Evolutionary conservation across 2,888 invertebrate species (phyloP), one percentile per base, ranked within the genome.

Genomic region (Calephelis perditalis): DNA sequence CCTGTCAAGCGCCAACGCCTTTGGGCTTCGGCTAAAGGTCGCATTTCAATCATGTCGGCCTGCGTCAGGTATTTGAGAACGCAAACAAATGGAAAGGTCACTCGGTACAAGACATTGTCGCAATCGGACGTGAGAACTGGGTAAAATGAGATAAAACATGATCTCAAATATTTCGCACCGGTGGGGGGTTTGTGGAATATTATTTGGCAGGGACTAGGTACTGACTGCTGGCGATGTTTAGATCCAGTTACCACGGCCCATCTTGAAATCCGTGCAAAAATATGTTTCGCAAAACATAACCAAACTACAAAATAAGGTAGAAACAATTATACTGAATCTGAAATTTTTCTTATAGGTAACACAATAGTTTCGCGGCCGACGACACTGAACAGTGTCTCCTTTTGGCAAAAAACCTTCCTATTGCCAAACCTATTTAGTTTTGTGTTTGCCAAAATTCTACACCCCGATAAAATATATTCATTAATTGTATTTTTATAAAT

Each of bases 21-120:
- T 26, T 52, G 35, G 52, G 52, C 52, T 10, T 11, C 35, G 52
- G 52, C 11, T 52, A 52, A 52, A 52, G 52, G 52, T 52, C 52
- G 52, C 52, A 8, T 35, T 11, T 10, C 52, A 52, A 11, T 52
- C 52, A 52, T 52, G 35, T 1, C 52, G 11, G 52, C 15, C 52
- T 11, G 52, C 35, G 35, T 35, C 10, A 52, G 35, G 52, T 35
- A 11, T 36, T 52, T 10, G 52, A 52, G 52, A 52, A 52, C 35
- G 52, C 35, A 52, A 52, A 52, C 26, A 52, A 35, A 52, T 15
- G 35, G 35, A 52, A 52, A 52, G 52, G 52, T 52, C 52, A 52
- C 52, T 35, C 40, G 11, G 35, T 15, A 52, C 52, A 52, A 52
- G 52, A 10, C 52, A 49, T 26, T 52, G 10, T 52, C 52, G 52